Evolutionary conservation across 2,113 vertebrate genomes (phyloP).

Genomic region (Spea multiplicata): DNA sequence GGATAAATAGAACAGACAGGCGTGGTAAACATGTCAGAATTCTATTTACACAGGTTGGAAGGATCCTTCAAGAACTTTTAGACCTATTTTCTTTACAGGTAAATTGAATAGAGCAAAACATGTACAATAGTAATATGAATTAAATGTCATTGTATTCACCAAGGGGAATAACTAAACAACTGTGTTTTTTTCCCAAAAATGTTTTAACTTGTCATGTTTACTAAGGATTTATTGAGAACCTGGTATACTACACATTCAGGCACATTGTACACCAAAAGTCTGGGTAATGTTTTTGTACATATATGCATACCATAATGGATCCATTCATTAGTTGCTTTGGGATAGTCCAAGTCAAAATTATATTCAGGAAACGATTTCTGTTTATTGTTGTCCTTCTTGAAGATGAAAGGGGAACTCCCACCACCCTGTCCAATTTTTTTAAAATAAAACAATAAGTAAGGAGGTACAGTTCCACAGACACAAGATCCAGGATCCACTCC

Average conservation of each 20-base stretch:
- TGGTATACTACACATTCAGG: neutral
- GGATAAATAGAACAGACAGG: slow-evolving; percentile 92
- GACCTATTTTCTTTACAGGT: slow-evolving; percentile 73
- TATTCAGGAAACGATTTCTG: no score
- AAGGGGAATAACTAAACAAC: neutral
- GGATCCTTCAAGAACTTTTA: slow-evolving; percentile 69
- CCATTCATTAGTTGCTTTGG: no score
- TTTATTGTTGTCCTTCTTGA: no score
- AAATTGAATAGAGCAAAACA: slow-evolving; percentile 52
- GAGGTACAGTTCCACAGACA: no score
- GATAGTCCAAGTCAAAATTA: no score
- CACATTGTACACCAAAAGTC: neutral
- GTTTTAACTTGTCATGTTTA: slow-evolving; percentile 55
- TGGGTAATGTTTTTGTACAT: no score
- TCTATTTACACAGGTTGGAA: slow-evolving; percentile 65
- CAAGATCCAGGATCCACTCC: no score
- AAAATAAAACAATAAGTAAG: no score
- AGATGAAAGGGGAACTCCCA: no score
- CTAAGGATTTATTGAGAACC: neutral
- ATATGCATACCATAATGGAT: no score
- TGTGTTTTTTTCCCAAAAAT: slow-evolving; percentile 58
- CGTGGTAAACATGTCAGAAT: slow-evolving; percentile 77
- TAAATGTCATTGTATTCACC: neutral
- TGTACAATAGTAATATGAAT: slow-evolving; percentile 18
- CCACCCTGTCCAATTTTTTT: no score